Conservation (phyloP, 1,140 invertebrate genomes). For the Lerema accius region DNA sequence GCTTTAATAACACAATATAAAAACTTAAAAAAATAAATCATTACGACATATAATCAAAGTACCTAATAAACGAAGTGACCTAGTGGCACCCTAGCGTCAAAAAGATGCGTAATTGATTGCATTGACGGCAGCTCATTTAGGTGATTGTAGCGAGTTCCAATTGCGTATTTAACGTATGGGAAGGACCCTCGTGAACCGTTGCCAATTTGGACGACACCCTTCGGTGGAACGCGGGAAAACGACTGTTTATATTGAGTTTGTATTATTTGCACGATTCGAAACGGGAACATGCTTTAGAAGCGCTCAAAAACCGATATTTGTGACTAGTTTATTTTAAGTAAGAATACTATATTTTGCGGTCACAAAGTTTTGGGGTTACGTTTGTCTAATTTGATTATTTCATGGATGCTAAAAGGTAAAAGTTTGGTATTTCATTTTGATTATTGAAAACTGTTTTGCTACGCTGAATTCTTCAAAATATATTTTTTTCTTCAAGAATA, state of each 20-base stretch:
- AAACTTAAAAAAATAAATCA: too few relatives aligned
- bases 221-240: constrained; percentile 38
- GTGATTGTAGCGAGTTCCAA: constrained; percentile 74
- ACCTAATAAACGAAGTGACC: constrained; percentile 52
- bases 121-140: constrained; percentile 75
- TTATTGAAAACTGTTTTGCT: too few relatives aligned
- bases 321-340: background rate
- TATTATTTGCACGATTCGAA: constrained; percentile 55
- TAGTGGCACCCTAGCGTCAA: constrained; percentile 56
- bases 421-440: too few relatives aligned
- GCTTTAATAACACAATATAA: too few relatives aligned
- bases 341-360: too few relatives aligned
- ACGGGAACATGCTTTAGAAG: constrained; percentile 36
- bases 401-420: too few relatives aligned
- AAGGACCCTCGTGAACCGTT: constrained; percentile 72
- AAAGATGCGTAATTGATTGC: constrained; percentile 78
- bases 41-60: constrained; percentile 32
- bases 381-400: too few relatives aligned
- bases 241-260: constrained; percentile 64
- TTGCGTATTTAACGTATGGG: constrained; percentile 79
- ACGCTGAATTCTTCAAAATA: too few relatives aligned
- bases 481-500: too few relatives aligned
- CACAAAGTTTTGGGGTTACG: too few relatives aligned
- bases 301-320: constrained; percentile 8
- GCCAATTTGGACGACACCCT: constrained; percentile 73